These are phyloP conservation scores for Scolopax bukidnonensis DNA, from an alignment of 2,797 vertebrate species.

Conservation along the genomic window DNA sequence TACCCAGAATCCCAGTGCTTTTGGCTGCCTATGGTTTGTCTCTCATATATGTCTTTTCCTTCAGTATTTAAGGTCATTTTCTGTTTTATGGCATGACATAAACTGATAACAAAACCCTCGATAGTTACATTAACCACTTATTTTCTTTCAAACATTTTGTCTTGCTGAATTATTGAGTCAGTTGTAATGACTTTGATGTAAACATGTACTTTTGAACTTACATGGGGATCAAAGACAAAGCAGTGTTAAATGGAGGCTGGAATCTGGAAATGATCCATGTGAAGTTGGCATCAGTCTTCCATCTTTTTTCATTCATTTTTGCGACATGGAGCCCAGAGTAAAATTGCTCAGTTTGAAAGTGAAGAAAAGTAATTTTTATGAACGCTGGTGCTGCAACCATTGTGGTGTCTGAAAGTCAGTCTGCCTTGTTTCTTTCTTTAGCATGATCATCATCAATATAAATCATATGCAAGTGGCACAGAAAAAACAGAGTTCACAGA, in stretches of 20 bases:
- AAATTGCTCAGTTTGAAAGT: neutral
- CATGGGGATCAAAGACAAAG: conserved; percentile 40
- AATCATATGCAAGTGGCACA: neutral
- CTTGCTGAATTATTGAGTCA: conserved; percentile 34
- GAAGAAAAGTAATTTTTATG: neutral
- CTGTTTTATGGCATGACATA: conserved; percentile 29
- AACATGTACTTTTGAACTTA: conserved; percentile 59
- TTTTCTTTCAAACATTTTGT: conserved; percentile 46
- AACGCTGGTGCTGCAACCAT: neutral
- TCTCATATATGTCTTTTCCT: neutral
- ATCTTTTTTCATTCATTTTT: neutral
- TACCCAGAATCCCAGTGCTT: neutral
- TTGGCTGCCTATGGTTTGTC: conserved; percentile 20
- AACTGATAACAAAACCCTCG: conserved; percentile 3
- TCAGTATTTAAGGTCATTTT: conserved; percentile 32
- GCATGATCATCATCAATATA: neutral
- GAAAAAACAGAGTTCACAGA: neutral
- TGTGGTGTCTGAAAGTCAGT: neutral
- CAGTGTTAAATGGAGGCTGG: neutral
- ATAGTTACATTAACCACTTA: conserved; percentile 40
- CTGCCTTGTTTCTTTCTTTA: neutral
- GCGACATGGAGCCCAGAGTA: neutral
- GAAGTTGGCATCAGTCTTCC: conserved; percentile 1
- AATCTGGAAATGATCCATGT: conserved; percentile 5
- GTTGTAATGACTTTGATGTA: conserved; percentile 49